Evolutionary conservation across 2,888 invertebrate genomes (phyloP).

Genomic region (Meteorus colon): DNA sequence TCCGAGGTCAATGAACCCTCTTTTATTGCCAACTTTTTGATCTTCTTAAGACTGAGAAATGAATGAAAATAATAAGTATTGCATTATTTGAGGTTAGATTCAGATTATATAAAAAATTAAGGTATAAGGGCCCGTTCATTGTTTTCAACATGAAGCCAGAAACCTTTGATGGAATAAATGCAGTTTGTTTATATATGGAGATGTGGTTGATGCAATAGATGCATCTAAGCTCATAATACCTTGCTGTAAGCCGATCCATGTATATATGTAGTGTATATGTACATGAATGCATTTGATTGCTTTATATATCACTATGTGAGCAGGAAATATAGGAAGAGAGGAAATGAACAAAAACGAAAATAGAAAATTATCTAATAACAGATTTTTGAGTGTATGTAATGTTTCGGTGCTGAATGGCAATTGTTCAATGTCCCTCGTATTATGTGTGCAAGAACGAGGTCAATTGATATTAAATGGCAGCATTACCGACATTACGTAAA

Average conservation of each 20-base stretch:
- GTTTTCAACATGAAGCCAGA: neutral
- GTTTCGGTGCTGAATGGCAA: conserved; percentile 68
- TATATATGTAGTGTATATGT: neutral
- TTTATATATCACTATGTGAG: neutral
- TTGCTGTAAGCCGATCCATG: too few relatives aligned
- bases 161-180: neutral
- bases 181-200: neutral
- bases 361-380: conserved; percentile 1
- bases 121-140: too few relatives aligned
- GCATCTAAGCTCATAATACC: too few relatives aligned
- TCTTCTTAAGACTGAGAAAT: neutral
- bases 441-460: conserved; percentile 72
- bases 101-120: too few relatives aligned
- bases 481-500: conserved; percentile 71
- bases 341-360: conserved; percentile 6
- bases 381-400: conserved; percentile 16
- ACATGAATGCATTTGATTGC: neutral
- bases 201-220: too few relatives aligned
- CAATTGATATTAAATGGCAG: conserved; percentile 73
- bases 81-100: neutral
- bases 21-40: neutral
- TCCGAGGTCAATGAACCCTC: neutral
- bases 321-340: conserved; percentile 6
- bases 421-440: conserved; percentile 73
- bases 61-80: neutral